These are phyloP conservation scores for Syrmaticus mikado DNA, from an alignment of 2,113 vertebrate species.

Conservation along the genomic window DNA sequence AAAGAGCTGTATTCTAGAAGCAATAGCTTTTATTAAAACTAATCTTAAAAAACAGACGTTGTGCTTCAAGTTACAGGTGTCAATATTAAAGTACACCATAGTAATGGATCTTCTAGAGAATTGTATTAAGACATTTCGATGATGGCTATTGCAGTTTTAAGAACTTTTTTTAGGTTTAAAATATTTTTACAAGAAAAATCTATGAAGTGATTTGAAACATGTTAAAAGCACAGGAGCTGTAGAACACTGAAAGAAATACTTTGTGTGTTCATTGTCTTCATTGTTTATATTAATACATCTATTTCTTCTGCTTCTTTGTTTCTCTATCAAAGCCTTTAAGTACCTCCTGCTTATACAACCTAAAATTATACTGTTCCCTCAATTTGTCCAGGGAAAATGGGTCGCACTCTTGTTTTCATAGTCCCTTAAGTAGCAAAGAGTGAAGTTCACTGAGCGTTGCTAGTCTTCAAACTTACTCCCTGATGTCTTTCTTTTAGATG, in stretches of 20 bases:
- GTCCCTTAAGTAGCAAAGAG: background rate
- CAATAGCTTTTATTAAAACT: conserved; percentile 44
- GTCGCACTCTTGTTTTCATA: background rate
- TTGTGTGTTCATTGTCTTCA: background rate
- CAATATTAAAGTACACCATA: background rate
- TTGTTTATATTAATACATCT: background rate
- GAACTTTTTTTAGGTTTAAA: background rate
- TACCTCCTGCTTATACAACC: background rate
- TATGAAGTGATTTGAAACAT: background rate
- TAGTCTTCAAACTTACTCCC: background rate
- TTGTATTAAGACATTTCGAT: background rate
- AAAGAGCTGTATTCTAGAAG: background rate
- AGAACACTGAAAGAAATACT: background rate
- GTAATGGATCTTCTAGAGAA: background rate
- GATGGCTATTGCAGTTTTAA: background rate
- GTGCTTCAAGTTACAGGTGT: background rate
- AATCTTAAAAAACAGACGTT: conserved; percentile 13
- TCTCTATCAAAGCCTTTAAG: background rate
- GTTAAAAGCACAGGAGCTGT: background rate
- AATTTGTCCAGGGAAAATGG: background rate
- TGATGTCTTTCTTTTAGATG: background rate
- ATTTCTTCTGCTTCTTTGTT: background rate
- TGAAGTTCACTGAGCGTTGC: background rate
- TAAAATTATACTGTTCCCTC: background rate
- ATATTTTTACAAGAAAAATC: background rate